Evolutionary conservation across 2,888 invertebrate genomes (phyloP), one percentile per base, ranked within the genome.

Genomic region (Torymus auratus): DNA sequence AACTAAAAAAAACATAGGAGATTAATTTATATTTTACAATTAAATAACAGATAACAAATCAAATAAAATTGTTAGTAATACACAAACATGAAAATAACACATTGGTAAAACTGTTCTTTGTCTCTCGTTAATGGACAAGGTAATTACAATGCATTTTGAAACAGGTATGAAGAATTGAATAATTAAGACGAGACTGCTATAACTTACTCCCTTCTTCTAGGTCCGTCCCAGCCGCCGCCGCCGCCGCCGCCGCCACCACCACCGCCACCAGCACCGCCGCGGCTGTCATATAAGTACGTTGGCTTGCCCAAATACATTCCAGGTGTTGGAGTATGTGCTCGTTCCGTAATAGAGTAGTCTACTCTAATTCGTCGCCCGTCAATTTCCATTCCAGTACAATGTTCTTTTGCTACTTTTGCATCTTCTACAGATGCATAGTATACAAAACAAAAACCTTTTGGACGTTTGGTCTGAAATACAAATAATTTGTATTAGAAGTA

Each of bases 281-380:
- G 83, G 83, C 88, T 85, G 12, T 91, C 84, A 89, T 91, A 84
- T 89, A 92, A 86, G 77, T 93, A 69, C 28, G 97, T 97, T 1
- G 97, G 96, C 91, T 96, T 96, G 69, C 99, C 99, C 96, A 98
- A 97, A 89, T 99, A 99, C 85, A 98, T 96, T 78, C 99, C 99
- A 10, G 99, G 99, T 5, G 99, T 99, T 13, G 99, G 99, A 0
- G 98, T 98, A 91, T 99, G 99, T 12, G 99, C 97, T 80, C 98
- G 94, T 91, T 97, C 96, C 61, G 99, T 99, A 87, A 99, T 98
- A 7, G 98, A 98, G 92, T 94, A 99, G 91, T 98, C 99, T 11
- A 99, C 98, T 85, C 99, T 93, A 86, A 99, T 98, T 86, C 96
- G 94, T 78, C 98, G 94, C 0, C 97, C 97, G 91, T 98, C 98